phyloP scores from a whole-genome alignment of 2,113 vertebrate genomes.

The Oryzias curvinotus region DNA sequence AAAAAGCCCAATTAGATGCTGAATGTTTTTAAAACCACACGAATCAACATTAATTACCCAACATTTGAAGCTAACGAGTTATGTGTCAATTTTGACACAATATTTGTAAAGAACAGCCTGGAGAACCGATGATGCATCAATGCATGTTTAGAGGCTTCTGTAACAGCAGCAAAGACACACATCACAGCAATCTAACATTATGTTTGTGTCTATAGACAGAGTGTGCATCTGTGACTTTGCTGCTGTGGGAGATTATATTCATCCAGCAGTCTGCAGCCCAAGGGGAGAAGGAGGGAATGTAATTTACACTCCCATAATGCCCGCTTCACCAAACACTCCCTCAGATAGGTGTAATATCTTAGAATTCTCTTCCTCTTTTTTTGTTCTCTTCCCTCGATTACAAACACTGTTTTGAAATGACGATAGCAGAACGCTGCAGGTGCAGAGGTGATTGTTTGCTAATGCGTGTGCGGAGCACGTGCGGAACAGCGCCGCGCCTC shows the following conservation, averaged over 20 bases:
- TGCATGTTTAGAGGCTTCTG: slow-evolving; percentile 34
- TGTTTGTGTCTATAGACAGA: slow-evolving; percentile 38
- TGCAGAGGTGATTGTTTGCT: slow-evolving; percentile 35
- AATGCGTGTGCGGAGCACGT: slow-evolving; percentile 34
- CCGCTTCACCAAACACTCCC: slow-evolving; percentile 63
- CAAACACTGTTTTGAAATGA: slow-evolving; percentile 25
- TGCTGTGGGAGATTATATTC: slow-evolving; percentile 62
- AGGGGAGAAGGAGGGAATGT: slow-evolving; percentile 60
- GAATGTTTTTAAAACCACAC: slow-evolving; percentile 28
- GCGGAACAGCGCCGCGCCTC: slow-evolving; percentile 5
- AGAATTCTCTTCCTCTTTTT: slow-evolving; percentile 45
- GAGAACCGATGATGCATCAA: slow-evolving; percentile 24
- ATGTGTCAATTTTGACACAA: slow-evolving; percentile 51
- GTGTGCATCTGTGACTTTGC: slow-evolving; percentile 33
- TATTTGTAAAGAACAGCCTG: slow-evolving; percentile 28
- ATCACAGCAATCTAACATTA: slow-evolving; percentile 35
- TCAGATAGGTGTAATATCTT: slow-evolving; percentile 65
- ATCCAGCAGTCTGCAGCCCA: slow-evolving; percentile 52
- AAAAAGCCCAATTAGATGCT: slow-evolving; percentile 20
- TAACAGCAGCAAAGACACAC: slow-evolving; percentile 41
- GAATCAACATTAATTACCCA: slow-evolving; percentile 44
- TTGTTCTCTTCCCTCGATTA: slow-evolving; percentile 20
- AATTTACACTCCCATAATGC: slow-evolving; percentile 72
- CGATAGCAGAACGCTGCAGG: slow-evolving; percentile 66
- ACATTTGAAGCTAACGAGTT: slow-evolving; percentile 44